phyloP scores from a whole-genome alignment of 1,140 invertebrate genomes.

The Mactra quadrangularis region DNA sequence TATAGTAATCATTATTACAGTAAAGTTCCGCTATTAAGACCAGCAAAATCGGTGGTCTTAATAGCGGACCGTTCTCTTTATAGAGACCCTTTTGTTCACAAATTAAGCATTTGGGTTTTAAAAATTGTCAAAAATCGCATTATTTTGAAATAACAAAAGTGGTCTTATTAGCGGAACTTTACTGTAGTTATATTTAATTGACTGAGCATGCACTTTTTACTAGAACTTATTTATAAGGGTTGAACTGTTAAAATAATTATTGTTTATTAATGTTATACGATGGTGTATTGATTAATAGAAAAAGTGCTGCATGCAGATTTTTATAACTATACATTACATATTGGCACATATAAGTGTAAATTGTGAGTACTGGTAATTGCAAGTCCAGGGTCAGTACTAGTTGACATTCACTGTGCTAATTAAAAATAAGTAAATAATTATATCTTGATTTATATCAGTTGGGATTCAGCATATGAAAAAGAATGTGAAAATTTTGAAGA shows the following conservation, averaged over 20 bases:
- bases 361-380: neutral
- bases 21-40: too few relatives aligned
- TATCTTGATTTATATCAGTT: constrained; percentile 79
- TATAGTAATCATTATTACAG: neutral
- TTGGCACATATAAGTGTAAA: neutral
- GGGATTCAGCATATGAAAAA: constrained; percentile 91
- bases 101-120: too few relatives aligned
- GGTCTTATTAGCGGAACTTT: too few relatives aligned
- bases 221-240: neutral
- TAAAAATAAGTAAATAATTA: neutral
- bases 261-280: neutral
- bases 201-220: neutral
- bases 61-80: too few relatives aligned
- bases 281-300: too few relatives aligned
- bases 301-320: too few relatives aligned
- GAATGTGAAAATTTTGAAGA: constrained; percentile 93
- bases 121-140: too few relatives aligned
- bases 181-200: neutral
- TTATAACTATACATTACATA: neutral
- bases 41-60: too few relatives aligned
- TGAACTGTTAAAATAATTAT: neutral
- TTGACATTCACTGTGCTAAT: neutral
- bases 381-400: neutral
- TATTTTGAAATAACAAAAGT: too few relatives aligned
- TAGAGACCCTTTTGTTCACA: too few relatives aligned